Base-by-base conservation (phyloP, 1,140 invertebrate genomes). In the Oryzaephilus surinamensis region DNA sequence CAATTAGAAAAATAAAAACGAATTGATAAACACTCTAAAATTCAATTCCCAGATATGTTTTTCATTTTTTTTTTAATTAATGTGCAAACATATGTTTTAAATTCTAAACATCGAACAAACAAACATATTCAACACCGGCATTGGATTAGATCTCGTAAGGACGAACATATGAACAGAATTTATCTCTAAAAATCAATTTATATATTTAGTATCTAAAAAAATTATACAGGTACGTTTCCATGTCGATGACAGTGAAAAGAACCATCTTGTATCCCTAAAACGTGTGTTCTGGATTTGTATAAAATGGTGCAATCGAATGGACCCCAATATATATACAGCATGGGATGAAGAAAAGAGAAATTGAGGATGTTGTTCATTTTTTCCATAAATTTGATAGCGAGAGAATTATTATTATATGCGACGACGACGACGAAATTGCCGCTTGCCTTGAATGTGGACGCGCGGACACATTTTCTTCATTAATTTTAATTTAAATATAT, bases 301-400 rank as follows among this genome's bases (percentile, higher is more conserved):
- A 50, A 52, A 55, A 55, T 41, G 48, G 52, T 50, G 45, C 46
- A 48, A 51, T 46, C 42, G 33, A 43, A 52, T 53, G 43, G 44
- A 53, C 53, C 48, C 53, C 51, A 48, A 49, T 48, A 45, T 55
- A 54, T 54, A 24, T 55, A 55, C 52, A 55, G 41, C 41, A 45
- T 52, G 41, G 41, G 35, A 48, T 47, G 45, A 47, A 38, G 32
- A 31, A 38, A 36, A 28, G 32, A 32, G 38, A 46, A 31, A 43
- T 26, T 41, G 41, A 41, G 36, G 38, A 31, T 35, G 12, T 32
- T 13, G 19, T 30, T n/a, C n/a, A 29, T 15, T 4, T 5, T 30
- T 16, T 8, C 11, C 23, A n/a, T 24, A 21, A 21, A 6, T 6
- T n/a, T 24, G 11, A 24, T 24, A 24, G 6, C 21, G 12, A 11